Evolutionary conservation across 2,797 vertebrate genomes (phyloP), one percentile per base, ranked within the genome.

Genomic region (Argya squamiceps): DNA sequence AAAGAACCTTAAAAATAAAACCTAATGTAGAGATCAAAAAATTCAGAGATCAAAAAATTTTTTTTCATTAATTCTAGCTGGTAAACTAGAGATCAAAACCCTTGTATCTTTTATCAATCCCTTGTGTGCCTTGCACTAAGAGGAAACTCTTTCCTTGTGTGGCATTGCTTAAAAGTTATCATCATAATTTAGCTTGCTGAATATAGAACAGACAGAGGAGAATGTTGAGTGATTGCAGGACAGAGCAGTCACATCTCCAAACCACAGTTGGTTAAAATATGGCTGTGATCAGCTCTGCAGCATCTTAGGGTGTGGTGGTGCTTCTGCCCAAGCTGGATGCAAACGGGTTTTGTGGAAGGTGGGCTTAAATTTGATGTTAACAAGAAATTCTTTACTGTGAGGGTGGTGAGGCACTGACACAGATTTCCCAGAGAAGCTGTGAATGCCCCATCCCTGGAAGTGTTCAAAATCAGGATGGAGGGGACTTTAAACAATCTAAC

Each of bases 31-130:
- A 92, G 92, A 95, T 95, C 89, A 97, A 97, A 96, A 96, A 80
- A 1, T 11, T 27, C 21, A 41, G 80, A 93, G 89, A 96, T 95
- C 75, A 96, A 95, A 96, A 71, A 13, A 2, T 0, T 2, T 34
- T 89, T 89, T 96, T 92, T 90, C 91, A 95, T 96, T 96, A 88
- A 73, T 93, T 94, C 81, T 96, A 65, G 67, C 80, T 89, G 94
- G 93, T 96, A 96, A 96, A 95, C 83, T 92, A 32, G 83, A 96
- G 88, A 95, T 96, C 94, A 97, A 97, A 97, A 93, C 88, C 80
- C 65, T 92, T 93, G 90, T 86, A 84, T 96, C 83, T 96, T 96
- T 94, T 96, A 96, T 96, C 77, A 30, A 73, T 95, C 88, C 96
- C 96, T 96, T 1, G 55, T 96, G 96, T 89, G 85, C 70, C 37